Evolutionary conservation across 2,888 invertebrate genomes (phyloP), one percentile per base, ranked within the genome.

Genomic region (Drosophila testacea): DNA sequence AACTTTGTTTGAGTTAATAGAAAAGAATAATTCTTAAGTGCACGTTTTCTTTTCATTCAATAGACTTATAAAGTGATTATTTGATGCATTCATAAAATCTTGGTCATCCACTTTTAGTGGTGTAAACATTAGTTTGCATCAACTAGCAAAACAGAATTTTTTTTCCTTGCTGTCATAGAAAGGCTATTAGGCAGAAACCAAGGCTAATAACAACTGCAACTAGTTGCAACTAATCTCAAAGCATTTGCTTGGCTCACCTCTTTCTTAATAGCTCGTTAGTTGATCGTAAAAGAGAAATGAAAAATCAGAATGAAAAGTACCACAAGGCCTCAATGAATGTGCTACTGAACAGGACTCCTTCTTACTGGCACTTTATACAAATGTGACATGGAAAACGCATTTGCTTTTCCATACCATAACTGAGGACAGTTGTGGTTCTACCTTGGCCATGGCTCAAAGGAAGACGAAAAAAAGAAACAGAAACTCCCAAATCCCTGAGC

Each of bases 371-470:
- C 41, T 56, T 79, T 54, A 57, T 52, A 50, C 46, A 59, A 69
- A 57, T 63, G 71, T 64, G 69, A 80, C 79, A 80, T 83, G 83
- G 69, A 83, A 83, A 80, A 80, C 80, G 81, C 79, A 80, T 80
- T 80, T 80, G 64, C 38, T 34, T 48, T 46, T 56, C 38, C 44
- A 48, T 51, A 34, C 34, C 42, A 44, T n/a, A 16, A 46, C 42
- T 55, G 69, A 67, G 55, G 32, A 59, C 67, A 41, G 60, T 13
- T 30, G n/a, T 47, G 36, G 13, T 60, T 41, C 30, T 46, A 56
- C 44, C 44, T 32, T 42, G 39, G 55, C 51, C 61, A 64, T 60
- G 52, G 22, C 51, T 60, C 46, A 67, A 34, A 55, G 38, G 44
- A 32, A 39, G 30, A 16, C 50, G 50, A 46, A 32, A 34, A 48